Evolutionary conservation across 2,888 invertebrate genomes (phyloP), one percentile per base, ranked within the genome.

Genomic region (Limulus polyphemus): DNA sequence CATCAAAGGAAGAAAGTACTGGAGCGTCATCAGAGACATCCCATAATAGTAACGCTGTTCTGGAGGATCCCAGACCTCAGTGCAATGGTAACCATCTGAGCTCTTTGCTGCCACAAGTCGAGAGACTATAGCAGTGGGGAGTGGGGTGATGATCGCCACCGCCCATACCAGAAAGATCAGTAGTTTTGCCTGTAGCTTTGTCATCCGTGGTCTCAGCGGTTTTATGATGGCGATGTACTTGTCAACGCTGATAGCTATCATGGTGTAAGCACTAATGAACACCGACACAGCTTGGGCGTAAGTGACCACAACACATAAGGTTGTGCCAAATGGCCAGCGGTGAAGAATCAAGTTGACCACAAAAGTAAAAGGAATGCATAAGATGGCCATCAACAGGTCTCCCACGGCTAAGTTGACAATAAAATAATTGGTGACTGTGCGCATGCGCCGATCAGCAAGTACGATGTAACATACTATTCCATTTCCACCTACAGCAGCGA

Each of bases 341-440:
- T 74, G 84, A 54, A 90, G 79, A 69, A 92, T 80, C 58, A 89
- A 78, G 71, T 84, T 84, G 12, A 90, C 84, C 47, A 91, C 83
- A 72, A 90, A 91, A 2, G 90, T 87, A 73, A 92, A 92, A 3
- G 93, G 93, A 67, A 94, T 87, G 77, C 94, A 93, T 72, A 94
- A 86, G 46, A 90, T 73, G 0, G 91, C 88, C 85, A 94, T 91
- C 62, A 93, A 78, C 64, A 94, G 85, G 75, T 94, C 94, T 52
- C 93, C 90, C 51, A 91, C 81, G 0, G 93, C 91, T 68, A 94
- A 79, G 71, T 80, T 81, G 73, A 88, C 87, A 73, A 94, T 90
- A 76, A 93, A 92, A 76, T 84, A 90, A 76, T 94, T 94, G 54
- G 93, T 93, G 4, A 93, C 90, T 0, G 91, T 92, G 71, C 88